Evolutionary conservation across 2,113 vertebrate species (phyloP), one percentile per base, ranked within the genome.

Genomic region (Xiphias gladius): DNA sequence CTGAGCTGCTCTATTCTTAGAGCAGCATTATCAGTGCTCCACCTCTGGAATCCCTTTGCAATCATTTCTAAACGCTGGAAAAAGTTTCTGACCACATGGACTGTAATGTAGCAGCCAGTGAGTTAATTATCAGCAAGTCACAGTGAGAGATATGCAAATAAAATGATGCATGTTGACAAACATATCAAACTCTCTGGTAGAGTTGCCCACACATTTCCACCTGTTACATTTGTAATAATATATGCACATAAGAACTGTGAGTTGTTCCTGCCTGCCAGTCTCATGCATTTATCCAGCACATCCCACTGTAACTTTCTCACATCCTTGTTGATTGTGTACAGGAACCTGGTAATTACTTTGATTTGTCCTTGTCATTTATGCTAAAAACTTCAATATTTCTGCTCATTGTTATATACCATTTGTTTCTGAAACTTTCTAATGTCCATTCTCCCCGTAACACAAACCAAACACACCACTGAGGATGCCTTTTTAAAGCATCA

Each of bases 111-210:
- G 57, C 64, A 61, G 69, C 69, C 71, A 43, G 19, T 50, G 30
- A 28, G 37, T 59, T 61, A 13, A 39, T 28, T 62, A 67, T 64
- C 61, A 61, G 32, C 66, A 67, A 37, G 62, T 73, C 54, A 41
- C 63, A 35, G 64, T 22, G 24, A 83, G 69, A 70, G 32, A 39
- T 48, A 73, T 77, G 84, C 84, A 85, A 62, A 59, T 46, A 54
- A 59, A 81, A 48, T 41, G 63, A 75, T 77, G 72, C 46, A 62
- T 41, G 28, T 20, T 61, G 16, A 71, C 73, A 69, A 64, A 76
- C 79, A 66, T 79, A 80, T 89, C 76, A 70, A 81, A 90, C 93
- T 94, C 93, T 93, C 93, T 88, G 92, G 93, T 84, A 93, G 93
- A 93, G 93, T 93, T 89, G 61, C 67, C 69, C 79, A 69, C 80